phyloP scores from a whole-genome alignment of 2,797 vertebrate species.

The Poecilia gillii region DNA sequence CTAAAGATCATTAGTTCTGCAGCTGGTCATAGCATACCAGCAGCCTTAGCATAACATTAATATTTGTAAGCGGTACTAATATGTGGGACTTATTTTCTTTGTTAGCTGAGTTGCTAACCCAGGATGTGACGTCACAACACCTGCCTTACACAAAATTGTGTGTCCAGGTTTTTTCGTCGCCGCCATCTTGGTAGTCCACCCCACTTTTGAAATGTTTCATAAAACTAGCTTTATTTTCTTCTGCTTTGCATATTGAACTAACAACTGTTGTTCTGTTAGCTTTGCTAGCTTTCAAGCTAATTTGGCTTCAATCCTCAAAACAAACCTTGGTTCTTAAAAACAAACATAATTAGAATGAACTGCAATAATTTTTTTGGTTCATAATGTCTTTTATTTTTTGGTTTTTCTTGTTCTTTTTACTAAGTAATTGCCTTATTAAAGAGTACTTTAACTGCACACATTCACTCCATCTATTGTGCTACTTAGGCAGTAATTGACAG shows the following conservation, averaged over 20 bases:
- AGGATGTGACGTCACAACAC: no score
- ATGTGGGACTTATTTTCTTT: background rate
- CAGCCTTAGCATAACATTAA: no score
- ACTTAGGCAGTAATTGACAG: background rate
- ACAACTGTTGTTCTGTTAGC: no score
- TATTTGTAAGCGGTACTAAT: no score
- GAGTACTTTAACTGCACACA: background rate
- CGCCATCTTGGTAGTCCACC: no score
- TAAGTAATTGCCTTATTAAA: no score
- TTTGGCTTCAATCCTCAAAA: no score
- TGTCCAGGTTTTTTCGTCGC: no score
- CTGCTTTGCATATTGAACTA: background rate
- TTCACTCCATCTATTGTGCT: background rate
- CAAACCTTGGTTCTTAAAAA: background rate
- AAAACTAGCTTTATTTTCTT: background rate
- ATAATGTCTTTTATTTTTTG: background rate
- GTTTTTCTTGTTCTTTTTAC: background rate
- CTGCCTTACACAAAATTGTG: no score
- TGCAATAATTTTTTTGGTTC: background rate
- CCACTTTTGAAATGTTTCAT: background rate
- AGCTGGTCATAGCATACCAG: fast-evolving
- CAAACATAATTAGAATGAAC: background rate
- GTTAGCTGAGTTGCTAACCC: background rate
- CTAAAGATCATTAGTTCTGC: background rate
- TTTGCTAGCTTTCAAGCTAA: no score